Base-by-base conservation (phyloP, 2,113 vertebrate genomes). In the Sciurus niger region DNA sequence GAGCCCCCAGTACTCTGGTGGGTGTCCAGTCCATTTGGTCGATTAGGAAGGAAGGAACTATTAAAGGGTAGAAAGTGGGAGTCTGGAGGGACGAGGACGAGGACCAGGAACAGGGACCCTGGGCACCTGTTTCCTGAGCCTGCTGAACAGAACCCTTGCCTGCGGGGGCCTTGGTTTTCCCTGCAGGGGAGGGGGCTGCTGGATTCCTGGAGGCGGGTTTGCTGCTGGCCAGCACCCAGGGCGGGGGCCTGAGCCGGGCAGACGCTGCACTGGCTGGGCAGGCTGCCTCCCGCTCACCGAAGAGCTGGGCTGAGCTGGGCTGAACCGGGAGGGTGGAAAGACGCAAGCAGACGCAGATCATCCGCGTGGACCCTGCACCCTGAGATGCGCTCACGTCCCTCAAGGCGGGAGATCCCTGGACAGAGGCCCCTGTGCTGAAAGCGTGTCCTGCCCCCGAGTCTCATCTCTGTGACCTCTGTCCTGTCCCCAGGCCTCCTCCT, bases 301-400 rank as follows among this genome's bases (percentile, higher is more conserved):
- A 8, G 11, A 25, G 24, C 20, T 4, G 60, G 58, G 70, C 30
- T 43, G 11, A 25, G 24, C 20, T 4, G 60, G 58, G 70, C 30
- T 43, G 3, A 40, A 3, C 0, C 17, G 9, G 46, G 53, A 7
- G 6, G 74, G 6, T 0, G 13, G 72, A 48, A 43, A 12, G 2
- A 6, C 4, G 9, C 0, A 7, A 28, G 63, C 3, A 1, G 0
- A n/a, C 0, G 17, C 30, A 43, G 34, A 32, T 73, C 0, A 25
- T 60, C 24, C 0, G 2, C 0, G 7, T 10, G 58, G 84, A 65
- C 5, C 4, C 37, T 2, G 22, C 40, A 2, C 46, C 63, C 16
- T 0, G 46, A 84, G 80, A 14, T 11, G 34, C 0, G 16, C 34
- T 34, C 40, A 4, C 6, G 7, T 12, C 17, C 43, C 60, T 83